These are phyloP conservation scores for Pseudocheirus occidentalis DNA, from an alignment of 2,797 vertebrate species.

Conservation along the genomic window DNA sequence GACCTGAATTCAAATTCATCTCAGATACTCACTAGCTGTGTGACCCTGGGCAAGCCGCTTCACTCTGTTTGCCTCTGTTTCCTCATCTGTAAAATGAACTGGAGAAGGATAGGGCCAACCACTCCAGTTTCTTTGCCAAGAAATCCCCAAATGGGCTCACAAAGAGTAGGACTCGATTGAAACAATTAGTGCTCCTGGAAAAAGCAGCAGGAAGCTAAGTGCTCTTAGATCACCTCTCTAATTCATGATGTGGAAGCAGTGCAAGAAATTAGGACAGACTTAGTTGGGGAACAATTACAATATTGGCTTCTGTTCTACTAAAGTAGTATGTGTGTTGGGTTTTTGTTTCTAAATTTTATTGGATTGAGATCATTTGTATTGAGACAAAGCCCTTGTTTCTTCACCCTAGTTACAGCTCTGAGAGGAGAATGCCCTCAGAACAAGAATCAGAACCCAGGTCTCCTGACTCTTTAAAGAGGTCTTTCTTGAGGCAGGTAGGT, in stretches of 20 bases:
- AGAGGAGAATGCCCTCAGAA: neutral
- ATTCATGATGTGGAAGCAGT: neutral
- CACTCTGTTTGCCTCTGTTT: neutral
- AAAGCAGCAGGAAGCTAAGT: neutral
- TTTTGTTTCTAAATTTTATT: neutral
- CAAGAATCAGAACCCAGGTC: neutral
- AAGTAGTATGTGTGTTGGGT: neutral
- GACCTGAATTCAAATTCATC: neutral
- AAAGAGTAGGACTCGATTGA: neutral
- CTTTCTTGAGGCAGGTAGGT: neutral
- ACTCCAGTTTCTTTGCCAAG: neutral
- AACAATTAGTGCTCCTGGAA: neutral
- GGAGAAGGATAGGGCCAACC: neutral
- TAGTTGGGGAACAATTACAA: neutral
- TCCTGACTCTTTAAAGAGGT: neutral
- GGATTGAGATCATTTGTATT: neutral
- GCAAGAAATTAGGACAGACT: neutral
- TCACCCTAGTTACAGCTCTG: neutral
- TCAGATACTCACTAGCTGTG: neutral
- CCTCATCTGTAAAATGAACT: neutral
- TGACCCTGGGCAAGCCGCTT: neutral
- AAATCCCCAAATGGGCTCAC: neutral
- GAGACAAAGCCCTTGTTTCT: neutral
- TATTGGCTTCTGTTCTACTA: neutral
- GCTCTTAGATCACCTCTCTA: neutral